Evolutionary conservation across 1,140 invertebrate species (phyloP), one percentile per base, ranked within the genome.

Genomic region (Calosoma granatense): DNA sequence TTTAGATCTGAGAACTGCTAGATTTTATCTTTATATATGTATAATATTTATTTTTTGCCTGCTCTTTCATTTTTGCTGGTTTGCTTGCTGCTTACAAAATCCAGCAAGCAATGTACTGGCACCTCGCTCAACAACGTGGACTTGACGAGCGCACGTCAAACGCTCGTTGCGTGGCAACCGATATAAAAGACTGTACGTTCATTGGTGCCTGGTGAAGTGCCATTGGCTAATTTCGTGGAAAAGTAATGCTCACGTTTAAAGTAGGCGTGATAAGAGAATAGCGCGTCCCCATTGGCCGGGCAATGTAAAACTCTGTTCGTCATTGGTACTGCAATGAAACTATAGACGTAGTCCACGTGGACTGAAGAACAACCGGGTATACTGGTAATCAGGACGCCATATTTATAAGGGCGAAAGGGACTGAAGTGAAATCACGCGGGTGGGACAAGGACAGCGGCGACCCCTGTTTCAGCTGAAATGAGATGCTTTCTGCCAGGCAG

Each of bases 331-430:
- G 6, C 15, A 6, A 51, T 17, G 6, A 11, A 15, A n/a, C 51
- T 51, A 30, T 9, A 22, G 52, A 56, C 63, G 51, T 9, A 59
- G 64, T 68, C 68, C 51, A 71, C 68, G 69, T 70, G 59, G 68
- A 66, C 61, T 60, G 43, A 22, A 59, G 59, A 65, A 61, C 64
- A 65, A 66, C 64, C 65, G 64, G 65, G 64, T 68, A 71, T 69
- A 70, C 68, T 69, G 69, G 69, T 68, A 71, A 71, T 71, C 69
- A 71, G 68, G 68, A 66, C 69, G 69, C 69, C 69, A 71, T 71
- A 71, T 71, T 71, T 71, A 71, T 71, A 71, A 67, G 69, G 69
- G 68, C 65, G 69, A 68, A 70, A 70, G 65, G 67, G 68, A 66
- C 64, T 63, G 67, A 64, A 66, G 68, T 67, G 66, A 70, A 70